A percentile compares a stretch with the other conserved stretches of the same genome.
Conservation (phyloP, 1,140 invertebrate species). For the Mesaphorura yosii region DNA sequence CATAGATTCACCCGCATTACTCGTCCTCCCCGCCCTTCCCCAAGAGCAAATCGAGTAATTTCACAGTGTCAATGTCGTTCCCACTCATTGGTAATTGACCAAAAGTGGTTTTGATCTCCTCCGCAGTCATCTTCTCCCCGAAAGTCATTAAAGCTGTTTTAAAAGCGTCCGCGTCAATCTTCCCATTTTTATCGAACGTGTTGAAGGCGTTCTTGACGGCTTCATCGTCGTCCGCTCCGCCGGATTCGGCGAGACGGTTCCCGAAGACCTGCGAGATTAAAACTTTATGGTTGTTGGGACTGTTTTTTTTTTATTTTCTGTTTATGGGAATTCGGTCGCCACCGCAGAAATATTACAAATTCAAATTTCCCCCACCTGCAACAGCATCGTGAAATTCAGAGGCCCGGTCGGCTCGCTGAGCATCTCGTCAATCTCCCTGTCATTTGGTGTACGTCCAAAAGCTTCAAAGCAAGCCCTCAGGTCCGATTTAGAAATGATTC, state of each 20-base stretch:
- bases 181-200: conserved; percentile 78
- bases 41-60: conserved; percentile 76
- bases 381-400: conserved; percentile 89
- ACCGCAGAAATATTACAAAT: too few relatives aligned
- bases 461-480: conserved; percentile 89
- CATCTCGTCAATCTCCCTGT: conserved; percentile 86
- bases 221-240: conserved; percentile 79
- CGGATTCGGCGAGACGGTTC: conserved; percentile 61
- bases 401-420: conserved; percentile 76
- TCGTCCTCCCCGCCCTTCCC: too few relatives aligned
- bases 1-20: too few relatives aligned
- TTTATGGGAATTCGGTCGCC: too few relatives aligned
- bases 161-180: conserved; percentile 73
- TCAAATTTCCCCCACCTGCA: too few relatives aligned
- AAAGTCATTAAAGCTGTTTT: conserved; percentile 91
- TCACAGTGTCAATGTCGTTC: conserved; percentile 80
- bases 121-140: conserved; percentile 87
- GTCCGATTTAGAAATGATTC: conserved; percentile 91
- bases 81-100: conserved; percentile 90
- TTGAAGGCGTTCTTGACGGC: conserved; percentile 87
- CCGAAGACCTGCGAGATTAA: conserved; percentile 85
- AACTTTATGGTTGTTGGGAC: too few relatives aligned
- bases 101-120: conserved; percentile 87
- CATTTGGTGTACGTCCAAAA: conserved; percentile 74
- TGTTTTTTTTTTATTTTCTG: too few relatives aligned